A percentile compares a stretch with the other conserved stretches of the same genome.
Evolutionary conservation across 2,888 invertebrate genomes (phyloP).

Genomic region (Bimastos eiseni): DNA sequence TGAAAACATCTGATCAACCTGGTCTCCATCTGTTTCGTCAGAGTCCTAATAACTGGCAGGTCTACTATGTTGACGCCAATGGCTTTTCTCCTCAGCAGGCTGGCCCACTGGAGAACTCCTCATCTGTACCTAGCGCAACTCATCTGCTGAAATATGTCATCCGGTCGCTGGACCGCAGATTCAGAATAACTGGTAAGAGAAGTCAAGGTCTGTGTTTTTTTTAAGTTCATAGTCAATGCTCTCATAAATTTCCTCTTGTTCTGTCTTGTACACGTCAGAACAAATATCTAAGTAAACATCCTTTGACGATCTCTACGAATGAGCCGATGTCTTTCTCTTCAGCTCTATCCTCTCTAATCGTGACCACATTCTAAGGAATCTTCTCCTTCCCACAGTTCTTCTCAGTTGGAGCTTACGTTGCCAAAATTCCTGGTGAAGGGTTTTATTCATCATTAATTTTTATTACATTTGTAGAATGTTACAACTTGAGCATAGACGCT

Average conservation of each 20-base stretch:
- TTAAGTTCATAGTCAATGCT: neutral
- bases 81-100: neutral
- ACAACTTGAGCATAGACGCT: neutral
- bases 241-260: too few relatives aligned
- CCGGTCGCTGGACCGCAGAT: neutral
- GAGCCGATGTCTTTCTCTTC: too few relatives aligned
- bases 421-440: too few relatives aligned
- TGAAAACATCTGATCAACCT: neutral
- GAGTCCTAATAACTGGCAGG: neutral
- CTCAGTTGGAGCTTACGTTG: neutral
- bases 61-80: neutral
- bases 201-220: neutral
- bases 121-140: neutral
- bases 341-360: too few relatives aligned
- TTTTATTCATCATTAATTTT: neutral
- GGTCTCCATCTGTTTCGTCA: neutral
- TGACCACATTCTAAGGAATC: too few relatives aligned
- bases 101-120: neutral
- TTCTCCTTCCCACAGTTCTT: too few relatives aligned
- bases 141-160: conserved; percentile 6
- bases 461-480: neutral
- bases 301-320: too few relatives aligned
- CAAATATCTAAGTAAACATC: neutral
- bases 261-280: too few relatives aligned
- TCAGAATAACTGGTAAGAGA: neutral